phyloP scores from a whole-genome alignment of 2,888 invertebrate species.

The Ophion ellenae region DNA sequence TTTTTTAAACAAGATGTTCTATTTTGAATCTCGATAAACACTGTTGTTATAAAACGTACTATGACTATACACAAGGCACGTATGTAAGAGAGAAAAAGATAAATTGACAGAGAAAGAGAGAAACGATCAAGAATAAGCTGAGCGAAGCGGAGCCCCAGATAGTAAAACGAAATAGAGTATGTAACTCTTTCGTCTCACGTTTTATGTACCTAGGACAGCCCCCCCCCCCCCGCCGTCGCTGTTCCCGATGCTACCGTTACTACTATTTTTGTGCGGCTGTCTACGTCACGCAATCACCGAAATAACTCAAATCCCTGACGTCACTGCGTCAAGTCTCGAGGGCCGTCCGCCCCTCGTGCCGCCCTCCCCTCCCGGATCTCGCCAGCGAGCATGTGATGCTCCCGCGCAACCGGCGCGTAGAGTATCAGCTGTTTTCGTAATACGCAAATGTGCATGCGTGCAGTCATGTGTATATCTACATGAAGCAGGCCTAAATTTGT shows the following conservation, averaged over 20 bases:
- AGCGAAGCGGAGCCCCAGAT: background rate
- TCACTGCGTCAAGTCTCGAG: constrained; percentile 61
- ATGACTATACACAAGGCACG: too few species aligned
- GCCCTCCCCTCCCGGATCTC: background rate
- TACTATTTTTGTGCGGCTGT: constrained; percentile 1
- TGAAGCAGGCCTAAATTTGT: background rate
- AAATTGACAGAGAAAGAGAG: background rate
- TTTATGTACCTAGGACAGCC: background rate
- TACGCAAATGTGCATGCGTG: background rate
- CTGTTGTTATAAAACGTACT: too few species aligned
- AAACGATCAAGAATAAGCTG: background rate
- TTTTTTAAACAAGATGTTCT: too few species aligned
- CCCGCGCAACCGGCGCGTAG: background rate
- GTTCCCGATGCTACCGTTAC: background rate
- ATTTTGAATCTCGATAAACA: too few species aligned
- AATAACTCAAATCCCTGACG: constrained; percentile 64
- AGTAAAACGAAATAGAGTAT: background rate
- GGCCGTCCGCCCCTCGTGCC: constrained; percentile 8
- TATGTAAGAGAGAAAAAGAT: background rate
- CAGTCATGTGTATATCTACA: background rate
- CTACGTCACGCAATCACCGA: constrained; percentile 35
- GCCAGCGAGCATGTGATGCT: background rate
- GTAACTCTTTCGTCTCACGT: background rate
- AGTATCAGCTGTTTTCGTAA: background rate
- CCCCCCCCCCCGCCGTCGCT: background rate